Evolutionary conservation across 1,140 invertebrate species (phyloP).

Genomic region (Hydropsyche tenuis): DNA sequence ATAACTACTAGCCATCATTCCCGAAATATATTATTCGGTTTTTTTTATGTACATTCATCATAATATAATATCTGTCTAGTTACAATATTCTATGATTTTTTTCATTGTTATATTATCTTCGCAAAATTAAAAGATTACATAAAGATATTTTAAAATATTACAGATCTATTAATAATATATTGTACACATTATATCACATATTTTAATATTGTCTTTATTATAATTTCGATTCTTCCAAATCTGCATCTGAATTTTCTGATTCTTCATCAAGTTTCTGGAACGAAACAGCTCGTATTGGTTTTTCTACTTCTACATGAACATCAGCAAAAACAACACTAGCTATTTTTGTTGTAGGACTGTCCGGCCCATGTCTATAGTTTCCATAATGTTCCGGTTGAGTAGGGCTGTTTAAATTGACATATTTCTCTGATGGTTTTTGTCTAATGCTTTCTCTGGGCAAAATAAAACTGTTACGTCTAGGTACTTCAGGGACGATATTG

Average conservation of each 20-base stretch:
- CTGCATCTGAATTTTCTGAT: slow-evolving; percentile 40
- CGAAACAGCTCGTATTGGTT: slow-evolving; percentile 33
- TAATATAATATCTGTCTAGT: too few relatives aligned
- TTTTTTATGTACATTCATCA: too few relatives aligned
- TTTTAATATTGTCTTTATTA: slow-evolving; percentile 13
- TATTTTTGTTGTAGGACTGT: slow-evolving; percentile 45
- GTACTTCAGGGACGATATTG: slow-evolving; percentile 39
- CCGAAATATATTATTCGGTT: too few relatives aligned
- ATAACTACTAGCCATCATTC: too few relatives aligned
- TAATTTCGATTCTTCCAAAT: slow-evolving; percentile 41
- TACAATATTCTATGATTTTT: too few relatives aligned
- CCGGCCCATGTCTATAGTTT: slow-evolving; percentile 23
- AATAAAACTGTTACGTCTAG: slow-evolving; percentile 42
- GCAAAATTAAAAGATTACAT: background rate
- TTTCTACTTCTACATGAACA: slow-evolving; percentile 41
- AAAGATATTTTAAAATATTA: background rate
- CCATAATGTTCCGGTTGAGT: background rate
- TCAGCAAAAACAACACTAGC: slow-evolving; percentile 37
- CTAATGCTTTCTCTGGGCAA: slow-evolving; percentile 39
- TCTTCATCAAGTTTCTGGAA: slow-evolving; percentile 47
- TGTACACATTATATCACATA: background rate
- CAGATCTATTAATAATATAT: too few relatives aligned
- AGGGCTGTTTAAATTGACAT: slow-evolving; percentile 15
- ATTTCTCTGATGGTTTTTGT: slow-evolving; percentile 43
- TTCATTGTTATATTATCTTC: too few relatives aligned